Conservation (phyloP, 1,140 invertebrate genomes). For the Fopius arisanus region DNA sequence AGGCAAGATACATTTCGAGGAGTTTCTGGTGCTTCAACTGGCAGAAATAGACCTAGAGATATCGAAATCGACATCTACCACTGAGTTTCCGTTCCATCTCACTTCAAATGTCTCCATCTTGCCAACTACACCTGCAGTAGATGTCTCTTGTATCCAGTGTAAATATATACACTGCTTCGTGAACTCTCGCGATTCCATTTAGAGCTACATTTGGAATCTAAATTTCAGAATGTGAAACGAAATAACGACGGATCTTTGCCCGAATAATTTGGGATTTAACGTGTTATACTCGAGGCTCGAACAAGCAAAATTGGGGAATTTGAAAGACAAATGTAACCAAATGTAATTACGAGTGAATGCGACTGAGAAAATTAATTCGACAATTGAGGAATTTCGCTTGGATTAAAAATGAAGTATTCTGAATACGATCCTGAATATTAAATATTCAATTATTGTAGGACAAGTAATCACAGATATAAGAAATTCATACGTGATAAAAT, state of each 20-base stretch:
- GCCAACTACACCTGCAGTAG: not conserved
- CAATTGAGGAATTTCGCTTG: too few species aligned
- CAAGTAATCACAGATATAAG: too few species aligned
- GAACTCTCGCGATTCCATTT: not conserved
- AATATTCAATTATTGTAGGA: too few species aligned
- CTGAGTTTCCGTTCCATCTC: not conserved
- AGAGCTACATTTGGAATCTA: not conserved
- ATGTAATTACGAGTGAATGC: too few species aligned
- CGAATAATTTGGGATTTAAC: not conserved
- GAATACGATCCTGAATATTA: too few species aligned
- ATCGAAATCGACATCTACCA: not conserved
- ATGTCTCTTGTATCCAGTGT: not conserved
- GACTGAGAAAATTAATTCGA: too few species aligned
- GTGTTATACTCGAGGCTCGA: not conserved
- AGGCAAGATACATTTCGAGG: not conserved
- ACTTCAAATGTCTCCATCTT: not conserved
- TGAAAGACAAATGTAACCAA: too few species aligned
- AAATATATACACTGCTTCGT: not conserved
- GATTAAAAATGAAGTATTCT: too few species aligned
- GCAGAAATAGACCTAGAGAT: not conserved
- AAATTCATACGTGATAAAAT: too few species aligned
- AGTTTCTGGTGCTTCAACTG: not conserved
- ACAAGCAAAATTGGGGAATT: too few species aligned
- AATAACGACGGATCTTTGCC: not conserved
- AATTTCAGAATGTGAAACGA: not conserved